phyloP scores from a whole-genome alignment of 1,140 invertebrate species.

The Drosophila chauvacae region DNA sequence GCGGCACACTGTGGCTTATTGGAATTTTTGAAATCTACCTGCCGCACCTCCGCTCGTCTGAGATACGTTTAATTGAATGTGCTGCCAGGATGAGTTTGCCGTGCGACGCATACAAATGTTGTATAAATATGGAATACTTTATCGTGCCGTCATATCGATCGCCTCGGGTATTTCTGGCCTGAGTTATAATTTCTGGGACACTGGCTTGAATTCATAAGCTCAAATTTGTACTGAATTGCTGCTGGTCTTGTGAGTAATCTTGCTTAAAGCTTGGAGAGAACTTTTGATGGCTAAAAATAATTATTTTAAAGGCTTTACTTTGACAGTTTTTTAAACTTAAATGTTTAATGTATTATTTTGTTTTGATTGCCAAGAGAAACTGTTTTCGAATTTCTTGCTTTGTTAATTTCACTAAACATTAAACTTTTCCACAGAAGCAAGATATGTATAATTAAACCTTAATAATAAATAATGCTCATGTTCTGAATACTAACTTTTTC shows the following conservation, averaged over 20 bases:
- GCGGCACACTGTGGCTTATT: slow-evolving; percentile 55
- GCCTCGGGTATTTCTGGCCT: slow-evolving; percentile 12
- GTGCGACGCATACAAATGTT: slow-evolving; percentile 48
- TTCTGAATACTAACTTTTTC: slow-evolving; percentile 25
- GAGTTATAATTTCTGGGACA: slow-evolving; percentile 40
- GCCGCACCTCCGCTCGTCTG: background rate
- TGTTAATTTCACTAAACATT: background rate
- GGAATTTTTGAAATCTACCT: slow-evolving; percentile 46
- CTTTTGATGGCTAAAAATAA: background rate
- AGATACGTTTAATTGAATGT: slow-evolving; percentile 60
- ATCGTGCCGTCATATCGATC: slow-evolving; percentile 16
- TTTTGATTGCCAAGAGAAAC: too few relatives aligned
- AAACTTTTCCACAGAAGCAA: background rate
- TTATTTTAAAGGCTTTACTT: background rate
- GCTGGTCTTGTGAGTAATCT: background rate
- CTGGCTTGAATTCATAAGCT: slow-evolving; percentile 22
- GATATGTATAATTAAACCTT: slow-evolving; percentile 4
- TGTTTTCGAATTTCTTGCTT: background rate
- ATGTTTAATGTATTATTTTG: background rate
- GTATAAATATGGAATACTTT: slow-evolving; percentile 29
- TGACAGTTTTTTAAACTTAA: background rate
- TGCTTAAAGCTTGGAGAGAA: background rate
- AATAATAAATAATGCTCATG: slow-evolving; percentile 5
- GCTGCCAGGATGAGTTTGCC: slow-evolving; percentile 33
- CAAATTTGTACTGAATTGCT: background rate